Conservation (phyloP, 1,140 invertebrate genomes). For the Drosophila aff. region DNA sequence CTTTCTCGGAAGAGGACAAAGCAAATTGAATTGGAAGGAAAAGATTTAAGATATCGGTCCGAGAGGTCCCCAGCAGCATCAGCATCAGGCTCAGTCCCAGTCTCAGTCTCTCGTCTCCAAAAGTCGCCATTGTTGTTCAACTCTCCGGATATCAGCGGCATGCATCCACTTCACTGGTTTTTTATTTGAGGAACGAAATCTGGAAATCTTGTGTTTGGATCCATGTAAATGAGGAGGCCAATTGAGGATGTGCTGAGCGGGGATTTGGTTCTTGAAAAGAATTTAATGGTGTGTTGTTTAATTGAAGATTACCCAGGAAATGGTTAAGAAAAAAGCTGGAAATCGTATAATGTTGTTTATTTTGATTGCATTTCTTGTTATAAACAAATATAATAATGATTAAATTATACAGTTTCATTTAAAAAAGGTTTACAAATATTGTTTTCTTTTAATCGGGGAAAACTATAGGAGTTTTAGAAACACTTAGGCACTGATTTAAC, state of each 20-base stretch:
- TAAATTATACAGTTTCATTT: not conserved
- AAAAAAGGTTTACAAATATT: not conserved
- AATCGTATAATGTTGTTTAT: not conserved
- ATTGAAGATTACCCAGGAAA: not conserved
- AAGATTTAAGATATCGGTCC: slow-evolving; percentile 57
- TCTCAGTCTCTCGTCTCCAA: slow-evolving; percentile 9
- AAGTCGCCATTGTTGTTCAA: slow-evolving; percentile 45
- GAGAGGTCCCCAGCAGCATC: slow-evolving; percentile 2
- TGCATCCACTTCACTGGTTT: slow-evolving; percentile 28
- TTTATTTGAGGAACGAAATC: slow-evolving; percentile 12
- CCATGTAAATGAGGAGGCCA: slow-evolving; percentile 27
- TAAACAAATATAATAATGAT: not conserved
- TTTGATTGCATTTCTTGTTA: not conserved
- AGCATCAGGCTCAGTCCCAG: not conserved
- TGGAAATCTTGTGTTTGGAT: slow-evolving; percentile 8
- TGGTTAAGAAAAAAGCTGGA: too few relatives aligned
- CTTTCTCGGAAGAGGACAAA: slow-evolving; percentile 53
- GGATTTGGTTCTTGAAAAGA: not conserved
- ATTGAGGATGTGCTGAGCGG: not conserved
- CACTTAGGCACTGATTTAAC: not conserved
- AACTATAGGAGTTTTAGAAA: not conserved
- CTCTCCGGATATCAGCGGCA: slow-evolving; percentile 25
- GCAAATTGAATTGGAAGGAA: slow-evolving; percentile 62
- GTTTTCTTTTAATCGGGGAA: not conserved
- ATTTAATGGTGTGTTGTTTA: not conserved